These are phyloP conservation scores for Pachyseris speciosa DNA, from an alignment of 64 coral and sea anemone species.

Conservation along the genomic window DNA sequence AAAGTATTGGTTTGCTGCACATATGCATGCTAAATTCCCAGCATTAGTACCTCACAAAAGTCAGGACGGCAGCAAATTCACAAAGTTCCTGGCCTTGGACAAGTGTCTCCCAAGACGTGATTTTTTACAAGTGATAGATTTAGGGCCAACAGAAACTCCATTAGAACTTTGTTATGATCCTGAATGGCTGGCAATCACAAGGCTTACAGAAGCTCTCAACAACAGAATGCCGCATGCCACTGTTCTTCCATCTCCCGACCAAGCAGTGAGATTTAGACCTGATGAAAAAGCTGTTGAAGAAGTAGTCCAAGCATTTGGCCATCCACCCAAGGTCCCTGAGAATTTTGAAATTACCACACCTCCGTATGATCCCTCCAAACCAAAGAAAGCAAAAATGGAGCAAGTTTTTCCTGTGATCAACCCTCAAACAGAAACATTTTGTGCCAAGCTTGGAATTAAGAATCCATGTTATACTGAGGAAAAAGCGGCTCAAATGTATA, in stretches of 20 bases:
- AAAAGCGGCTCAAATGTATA: neutral
- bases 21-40: constrained; percentile 96
- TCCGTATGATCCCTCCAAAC: constrained; percentile 57
- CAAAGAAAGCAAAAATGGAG: constrained; percentile 52
- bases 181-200: constrained; percentile 90
- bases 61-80: constrained; percentile 59
- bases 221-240: constrained; percentile 68
- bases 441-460: constrained; percentile 81
- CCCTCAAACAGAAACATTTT: constrained; percentile 89
- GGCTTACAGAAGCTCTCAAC: constrained; percentile 78
- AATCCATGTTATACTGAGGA: constrained; percentile 70
- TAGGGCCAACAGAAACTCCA: constrained; percentile 71
- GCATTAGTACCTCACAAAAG: constrained; percentile 77
- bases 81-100: constrained; percentile 96
- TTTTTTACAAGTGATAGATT: constrained; percentile 93
- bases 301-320: constrained; percentile 61
- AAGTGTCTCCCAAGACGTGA: constrained; percentile 95
- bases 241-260: constrained; percentile 54
- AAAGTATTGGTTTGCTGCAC: constrained; percentile 89
- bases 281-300: constrained; percentile 62
- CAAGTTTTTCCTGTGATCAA: constrained; percentile 30
- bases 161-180: constrained; percentile 84
- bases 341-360: constrained; percentile 82
- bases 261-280: constrained; percentile 62
- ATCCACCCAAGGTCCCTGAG: constrained; percentile 69